Conservation (phyloP, 1,140 invertebrate genomes). For the Andrena cerasifolii region DNA sequence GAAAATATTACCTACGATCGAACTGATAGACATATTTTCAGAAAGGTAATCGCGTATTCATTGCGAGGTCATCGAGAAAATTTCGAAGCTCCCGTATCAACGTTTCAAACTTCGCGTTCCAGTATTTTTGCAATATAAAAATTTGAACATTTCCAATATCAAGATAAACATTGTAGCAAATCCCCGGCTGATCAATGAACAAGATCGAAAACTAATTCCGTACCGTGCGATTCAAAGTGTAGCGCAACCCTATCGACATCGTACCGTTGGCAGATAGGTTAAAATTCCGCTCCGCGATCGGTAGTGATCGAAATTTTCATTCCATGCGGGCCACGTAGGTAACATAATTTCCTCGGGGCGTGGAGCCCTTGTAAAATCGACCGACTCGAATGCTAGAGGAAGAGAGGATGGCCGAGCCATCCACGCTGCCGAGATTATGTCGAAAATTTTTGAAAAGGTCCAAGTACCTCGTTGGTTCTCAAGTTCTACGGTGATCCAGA, state of each 20-base stretch:
- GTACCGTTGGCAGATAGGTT: background rate
- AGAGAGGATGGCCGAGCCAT: background rate
- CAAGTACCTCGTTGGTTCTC: background rate
- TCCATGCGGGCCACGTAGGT: constrained; percentile 7
- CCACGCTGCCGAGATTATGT: constrained; percentile 5
- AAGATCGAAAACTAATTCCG: background rate
- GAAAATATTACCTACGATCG: too few species aligned
- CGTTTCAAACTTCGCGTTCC: too few species aligned
- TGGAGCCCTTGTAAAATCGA: constrained; percentile 13
- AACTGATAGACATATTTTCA: too few species aligned
- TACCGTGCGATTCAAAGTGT: background rate
- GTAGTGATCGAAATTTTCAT: constrained; percentile 4
- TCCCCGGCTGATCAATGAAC: too few species aligned
- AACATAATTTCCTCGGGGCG: background rate
- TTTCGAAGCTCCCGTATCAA: too few species aligned
- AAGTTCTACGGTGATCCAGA: background rate
- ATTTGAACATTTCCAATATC: too few species aligned
- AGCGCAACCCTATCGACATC: background rate
- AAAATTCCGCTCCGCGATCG: background rate
- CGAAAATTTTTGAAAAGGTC: constrained; percentile 24
- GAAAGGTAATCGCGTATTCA: too few species aligned
- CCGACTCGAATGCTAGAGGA: constrained; percentile 1
- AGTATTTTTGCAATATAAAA: too few species aligned
- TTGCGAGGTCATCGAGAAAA: too few species aligned
- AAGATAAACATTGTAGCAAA: too few species aligned